These are phyloP conservation scores for Gobius niger DNA, from an alignment of 2,113 vertebrate species.

Conservation along the genomic window DNA sequence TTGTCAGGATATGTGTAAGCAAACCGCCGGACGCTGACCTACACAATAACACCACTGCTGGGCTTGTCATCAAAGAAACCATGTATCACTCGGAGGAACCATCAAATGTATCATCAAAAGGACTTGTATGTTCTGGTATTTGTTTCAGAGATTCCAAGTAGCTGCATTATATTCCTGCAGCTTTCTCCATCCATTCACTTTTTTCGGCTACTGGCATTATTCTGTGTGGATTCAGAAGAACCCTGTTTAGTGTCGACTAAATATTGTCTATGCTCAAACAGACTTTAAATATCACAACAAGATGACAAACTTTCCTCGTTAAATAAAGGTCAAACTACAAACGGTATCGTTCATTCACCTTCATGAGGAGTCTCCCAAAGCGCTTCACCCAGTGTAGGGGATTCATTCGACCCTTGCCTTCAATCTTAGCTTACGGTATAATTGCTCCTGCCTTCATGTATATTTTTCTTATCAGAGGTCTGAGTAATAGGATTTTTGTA, in stretches of 20 bases:
- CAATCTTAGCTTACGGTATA: too few species aligned
- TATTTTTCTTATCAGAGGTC: too few species aligned
- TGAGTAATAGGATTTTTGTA: too few species aligned
- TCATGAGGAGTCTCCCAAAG: too few species aligned
- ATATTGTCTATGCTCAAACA: not conserved
- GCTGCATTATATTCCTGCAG: constrained; percentile 54
- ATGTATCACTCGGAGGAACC: constrained; percentile 58
- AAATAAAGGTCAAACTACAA: too few species aligned
- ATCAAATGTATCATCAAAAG: not conserved
- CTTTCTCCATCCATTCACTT: constrained; percentile 55
- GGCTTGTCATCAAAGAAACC: constrained; percentile 55
- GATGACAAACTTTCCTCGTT: too few species aligned
- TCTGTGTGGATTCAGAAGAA: constrained; percentile 73
- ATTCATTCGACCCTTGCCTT: too few species aligned
- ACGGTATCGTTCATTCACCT: too few species aligned
- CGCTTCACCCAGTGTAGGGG: too few species aligned
- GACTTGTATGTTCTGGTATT: constrained; percentile 36
- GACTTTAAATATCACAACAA: not conserved
- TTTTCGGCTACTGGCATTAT: constrained; percentile 45
- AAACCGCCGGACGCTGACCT: constrained; percentile 48
- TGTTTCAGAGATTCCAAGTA: constrained; percentile 38
- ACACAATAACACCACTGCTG: constrained; percentile 54
- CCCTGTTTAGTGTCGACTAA: not conserved
- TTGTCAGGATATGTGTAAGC: constrained; percentile 51
- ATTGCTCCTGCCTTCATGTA: too few species aligned